Base-by-base conservation (phyloP, 1,140 invertebrate genomes). In the Atta texana region DNA sequence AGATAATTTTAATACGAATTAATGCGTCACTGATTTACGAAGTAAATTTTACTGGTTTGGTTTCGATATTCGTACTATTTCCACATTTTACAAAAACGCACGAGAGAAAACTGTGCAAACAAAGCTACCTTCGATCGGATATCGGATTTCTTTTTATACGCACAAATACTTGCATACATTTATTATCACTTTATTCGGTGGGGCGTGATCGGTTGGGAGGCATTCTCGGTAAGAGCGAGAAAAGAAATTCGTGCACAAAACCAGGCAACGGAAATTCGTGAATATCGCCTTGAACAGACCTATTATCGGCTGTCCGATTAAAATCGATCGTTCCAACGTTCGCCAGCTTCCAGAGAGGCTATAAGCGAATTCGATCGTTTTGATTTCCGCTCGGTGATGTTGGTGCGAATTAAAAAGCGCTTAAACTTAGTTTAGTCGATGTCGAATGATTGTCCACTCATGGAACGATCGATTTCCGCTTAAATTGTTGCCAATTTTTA, bases 341-440 rank as follows among this genome's bases (percentile, higher is more conserved):
- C 12, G 8, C 2, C 21, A 3, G 12, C 1, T 21, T 61, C 21
- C 24, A 7, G n/a, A 31, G 53, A 28, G 39, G 21, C 14, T 44
- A 24, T 39, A 61, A 63, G 34, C 49, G 18, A 39, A 51, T 63
- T 76, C 39, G 59, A 59, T 61, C 39, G 34, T 53, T 49, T 24
- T 21, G 82, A 64, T 76, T 85, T 85, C 72, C 80, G 55, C 24
- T 14, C 24, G 21, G 34, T 16, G 39, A 16, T 21, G 34, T 39
- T 6, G 44, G 18, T 2, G 49, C 49, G 21, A 78, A 53, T 85
- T 39, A 77, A 78, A 78, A 55, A 85, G 21, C 74, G 74, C 74
- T 85, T 85, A 53, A 78, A 78, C 82, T 64, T 85, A 85, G 44
- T 85, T 85, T 78, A 78, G 34, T 51, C 39, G 14, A 0, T n/a